Evolutionary conservation across 2,888 invertebrate genomes (phyloP), one percentile per base, ranked within the genome.

Genomic region (Hemicrepidius hirtus): DNA sequence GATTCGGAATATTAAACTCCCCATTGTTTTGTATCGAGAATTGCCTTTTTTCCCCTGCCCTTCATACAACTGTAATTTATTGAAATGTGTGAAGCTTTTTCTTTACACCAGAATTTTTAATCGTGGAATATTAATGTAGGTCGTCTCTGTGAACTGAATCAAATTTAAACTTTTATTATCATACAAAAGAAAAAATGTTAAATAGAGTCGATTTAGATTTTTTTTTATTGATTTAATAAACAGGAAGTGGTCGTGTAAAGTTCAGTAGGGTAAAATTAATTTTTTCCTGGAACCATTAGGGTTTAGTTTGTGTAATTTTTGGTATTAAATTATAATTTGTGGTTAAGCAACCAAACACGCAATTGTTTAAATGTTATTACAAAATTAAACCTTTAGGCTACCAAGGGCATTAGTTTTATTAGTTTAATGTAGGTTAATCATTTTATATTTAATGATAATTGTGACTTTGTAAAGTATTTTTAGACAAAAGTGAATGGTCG

Each of bases 111-210:
- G 32, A 32, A 32, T 9, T 9, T 5, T 32, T 32, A 32, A 32
- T 32, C 4, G 4, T 32, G 32, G 32, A 32, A 32, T 32, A 32
- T 20, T 46, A 46, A 46, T 46, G 46, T 18, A 46, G 18, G 46
- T 46, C 46, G 41, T 41, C 41, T 41, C 41, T 16, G 16, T 2
- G 13, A 13, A 41, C n/a, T 16, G 41, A 4, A 41, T n/a, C 4
- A 12, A 18, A 21, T 49, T 49, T 21, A 6, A 20, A 49, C 7
- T 3, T 49, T 49, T n/a, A 64, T 64, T 64, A 49, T 35, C 63
- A 64, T 64, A 64, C 63, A 64, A 64, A 64, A 49, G 63, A 44
- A 46, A n/a, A 9, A 32, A 32, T 32, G 32, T 32, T 7, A 32
- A 32, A 9, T 32, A 32, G 32, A 32, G 4, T 62, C 12, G 24